These are phyloP conservation scores for Drosophila hawaiiensis DNA, from an alignment of 2,888 invertebrate genomes.

Conservation along the genomic window DNA sequence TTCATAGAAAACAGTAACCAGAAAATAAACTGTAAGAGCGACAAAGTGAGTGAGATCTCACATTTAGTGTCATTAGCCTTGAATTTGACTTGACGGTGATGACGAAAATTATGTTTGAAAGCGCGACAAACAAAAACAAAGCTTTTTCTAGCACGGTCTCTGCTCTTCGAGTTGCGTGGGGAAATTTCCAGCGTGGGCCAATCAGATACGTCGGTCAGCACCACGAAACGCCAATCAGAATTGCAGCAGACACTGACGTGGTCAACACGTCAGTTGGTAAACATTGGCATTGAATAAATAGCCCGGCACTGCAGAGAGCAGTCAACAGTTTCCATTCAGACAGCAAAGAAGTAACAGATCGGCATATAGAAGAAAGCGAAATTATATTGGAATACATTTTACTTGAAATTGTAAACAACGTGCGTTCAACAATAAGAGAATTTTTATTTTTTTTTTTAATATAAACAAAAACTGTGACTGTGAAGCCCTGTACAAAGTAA, in stretches of 20 bases:
- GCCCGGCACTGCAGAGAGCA: slow-evolving; percentile 70
- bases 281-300: slow-evolving; percentile 79
- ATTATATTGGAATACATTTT: slow-evolving; percentile 30
- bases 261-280: slow-evolving; percentile 59
- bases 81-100: slow-evolving; percentile 20
- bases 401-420: slow-evolving; percentile 27
- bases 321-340: slow-evolving; percentile 82
- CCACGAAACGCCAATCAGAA: slow-evolving; percentile 75
- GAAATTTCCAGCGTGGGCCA: slow-evolving; percentile 65
- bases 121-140: slow-evolving; percentile 25
- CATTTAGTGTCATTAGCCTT: slow-evolving; percentile 51
- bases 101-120: slow-evolving; percentile 40
- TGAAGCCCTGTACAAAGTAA: slow-evolving; percentile 48
- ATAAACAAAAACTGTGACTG: slow-evolving; percentile 61
- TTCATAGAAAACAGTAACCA: neutral
- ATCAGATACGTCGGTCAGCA: slow-evolving; percentile 58
- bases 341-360: slow-evolving; percentile 72
- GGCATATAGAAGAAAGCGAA: slow-evolving; percentile 34
- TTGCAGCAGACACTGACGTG: slow-evolving; percentile 65
- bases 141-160: slow-evolving; percentile 36
- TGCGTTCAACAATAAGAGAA: slow-evolving; percentile 34
- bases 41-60: neutral
- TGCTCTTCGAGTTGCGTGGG: slow-evolving; percentile 19
- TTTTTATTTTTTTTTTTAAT: slow-evolving; percentile 24
- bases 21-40: slow-evolving; percentile 2